Conservation (phyloP, 2,888 invertebrate genomes). For the Drymonia ruficornis region DNA sequence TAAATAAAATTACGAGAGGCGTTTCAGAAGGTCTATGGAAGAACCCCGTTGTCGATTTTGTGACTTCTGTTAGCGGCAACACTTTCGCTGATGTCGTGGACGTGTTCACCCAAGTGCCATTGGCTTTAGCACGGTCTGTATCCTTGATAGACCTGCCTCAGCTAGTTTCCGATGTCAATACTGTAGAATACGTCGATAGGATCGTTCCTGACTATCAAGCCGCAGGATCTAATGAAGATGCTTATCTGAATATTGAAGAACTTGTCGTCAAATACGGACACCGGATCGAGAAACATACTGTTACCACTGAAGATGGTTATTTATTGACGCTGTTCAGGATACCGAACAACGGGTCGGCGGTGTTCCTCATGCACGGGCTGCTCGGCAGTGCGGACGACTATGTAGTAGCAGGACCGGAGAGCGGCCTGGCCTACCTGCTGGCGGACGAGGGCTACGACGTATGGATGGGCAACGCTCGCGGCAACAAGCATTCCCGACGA, state of each 20-base stretch:
- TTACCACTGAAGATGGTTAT: conserved; percentile 62
- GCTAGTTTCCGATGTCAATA: conserved; percentile 40
- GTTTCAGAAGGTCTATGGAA: conserved; percentile 27
- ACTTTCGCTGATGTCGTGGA: conserved; percentile 36
- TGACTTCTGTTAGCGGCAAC: conserved; percentile 36
- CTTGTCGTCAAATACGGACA: conserved; percentile 60
- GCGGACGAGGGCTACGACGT: conserved; percentile 88
- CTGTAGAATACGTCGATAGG: conserved; percentile 38
- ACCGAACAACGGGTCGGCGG: conserved; percentile 52
- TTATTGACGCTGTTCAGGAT: conserved; percentile 58
- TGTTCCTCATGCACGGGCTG: conserved; percentile 70
- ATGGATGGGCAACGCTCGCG: conserved; percentile 92
- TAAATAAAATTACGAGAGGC: conserved; percentile 25
- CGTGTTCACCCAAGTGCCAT: conserved; percentile 36
- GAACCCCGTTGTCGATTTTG: conserved; percentile 34
- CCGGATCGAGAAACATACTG: conserved; percentile 51
- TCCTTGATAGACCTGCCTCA: conserved; percentile 33
- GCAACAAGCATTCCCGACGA: conserved; percentile 86
- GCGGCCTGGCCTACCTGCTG: conserved; percentile 72
- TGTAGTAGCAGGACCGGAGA: conserved; percentile 57
- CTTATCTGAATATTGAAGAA: conserved; percentile 39
- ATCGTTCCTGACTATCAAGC: conserved; percentile 43
- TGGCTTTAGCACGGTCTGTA: conserved; percentile 40
- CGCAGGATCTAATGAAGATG: conserved; percentile 56
- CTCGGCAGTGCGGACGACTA: conserved; percentile 66